A percentile compares a stretch with the other conserved stretches of the same genome.
Conservation (phyloP, 2,113 vertebrate genomes). For the Brevimyrus niger region DNA sequence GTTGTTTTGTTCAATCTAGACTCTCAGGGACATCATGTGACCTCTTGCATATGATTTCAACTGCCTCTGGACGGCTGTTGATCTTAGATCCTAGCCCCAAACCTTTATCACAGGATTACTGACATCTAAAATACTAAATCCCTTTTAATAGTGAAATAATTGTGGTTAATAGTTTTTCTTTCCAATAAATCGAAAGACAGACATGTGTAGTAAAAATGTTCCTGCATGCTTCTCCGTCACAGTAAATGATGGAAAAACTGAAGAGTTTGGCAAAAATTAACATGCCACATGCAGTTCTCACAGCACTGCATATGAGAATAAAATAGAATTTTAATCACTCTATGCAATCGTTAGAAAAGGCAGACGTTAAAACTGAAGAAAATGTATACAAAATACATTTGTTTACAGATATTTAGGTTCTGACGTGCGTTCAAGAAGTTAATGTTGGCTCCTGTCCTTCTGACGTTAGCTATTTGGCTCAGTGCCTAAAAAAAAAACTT, state of each 20-base stretch:
- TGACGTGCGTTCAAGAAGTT: slow-evolving; percentile 52
- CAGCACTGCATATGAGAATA: background rate
- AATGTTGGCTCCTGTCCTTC: slow-evolving; percentile 46
- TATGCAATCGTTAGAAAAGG: background rate
- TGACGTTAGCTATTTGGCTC: slow-evolving; percentile 43
- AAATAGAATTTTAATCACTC: background rate
- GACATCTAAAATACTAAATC: background rate
- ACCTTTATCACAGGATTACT: background rate
- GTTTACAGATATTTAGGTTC: slow-evolving; percentile 49
- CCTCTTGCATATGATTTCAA: background rate
- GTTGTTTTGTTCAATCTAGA: background rate
- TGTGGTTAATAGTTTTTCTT: background rate
- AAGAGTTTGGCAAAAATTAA: background rate
- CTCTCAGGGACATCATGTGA: background rate
- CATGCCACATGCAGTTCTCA: background rate
- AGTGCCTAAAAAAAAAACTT: slow-evolving; percentile 39
- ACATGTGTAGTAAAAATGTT: background rate
- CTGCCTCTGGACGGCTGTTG: background rate
- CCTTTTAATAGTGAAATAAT: background rate
- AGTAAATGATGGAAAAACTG: background rate
- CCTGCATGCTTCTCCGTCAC: background rate
- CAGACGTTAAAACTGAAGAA: slow-evolving; percentile 38
- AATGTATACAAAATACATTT: slow-evolving; percentile 41
- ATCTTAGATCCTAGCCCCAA: background rate
- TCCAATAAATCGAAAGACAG: background rate